Evolutionary conservation across 2,113 vertebrate genomes (phyloP), one percentile per base, ranked within the genome.

Genomic region (Mormyrus lacerda): DNA sequence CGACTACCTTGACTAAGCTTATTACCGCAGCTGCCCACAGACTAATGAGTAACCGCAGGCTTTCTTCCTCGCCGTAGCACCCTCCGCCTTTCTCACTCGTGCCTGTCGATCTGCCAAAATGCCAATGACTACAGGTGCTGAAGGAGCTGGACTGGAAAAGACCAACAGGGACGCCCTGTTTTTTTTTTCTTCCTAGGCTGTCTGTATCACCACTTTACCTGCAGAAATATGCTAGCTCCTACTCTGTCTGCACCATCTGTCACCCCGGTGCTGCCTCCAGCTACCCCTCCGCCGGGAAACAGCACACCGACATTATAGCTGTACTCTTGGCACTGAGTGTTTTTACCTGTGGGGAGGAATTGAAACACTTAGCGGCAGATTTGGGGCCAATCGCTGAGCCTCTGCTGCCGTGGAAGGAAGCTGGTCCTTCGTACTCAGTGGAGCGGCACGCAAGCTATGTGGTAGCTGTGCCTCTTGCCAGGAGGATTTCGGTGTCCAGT

Each of bases 161-260:
- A 79, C 11, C 73, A 42, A 39, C 69, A 79, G 15, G 73, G 5
- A 19, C 61, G 13, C n/a, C n/a, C 61, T 79, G 73, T 19, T 47
- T 44, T 11, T 73, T 44, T 82, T 47, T 47, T 47, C 27, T 44
- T 84, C 35, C 82, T 55, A 17, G 27, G n/a, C 8, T 86, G n/a
- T 24, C 50, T 2, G 6, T 53, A 21, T 55, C 21, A 13, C 85
- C 73, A 19, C 35, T 42, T 55, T 10, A 87, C 48, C 85, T 87
- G 50, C 13, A 53, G 48, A 35, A 87, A 53, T 47, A 87, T 19
- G 48, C 15, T 47, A 39, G 4, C 27, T 39, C 27, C n/a, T 31
- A 55, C 48, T 87, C 85, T 87, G 85, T 4, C 85, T 42, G n/a
- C 50, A 55, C 85, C 85, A 87, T 87, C 85, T 87, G 85, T 55